phyloP scores from a whole-genome alignment of 64 coral and sea anemone species.

The Montipora foliosa region DNA sequence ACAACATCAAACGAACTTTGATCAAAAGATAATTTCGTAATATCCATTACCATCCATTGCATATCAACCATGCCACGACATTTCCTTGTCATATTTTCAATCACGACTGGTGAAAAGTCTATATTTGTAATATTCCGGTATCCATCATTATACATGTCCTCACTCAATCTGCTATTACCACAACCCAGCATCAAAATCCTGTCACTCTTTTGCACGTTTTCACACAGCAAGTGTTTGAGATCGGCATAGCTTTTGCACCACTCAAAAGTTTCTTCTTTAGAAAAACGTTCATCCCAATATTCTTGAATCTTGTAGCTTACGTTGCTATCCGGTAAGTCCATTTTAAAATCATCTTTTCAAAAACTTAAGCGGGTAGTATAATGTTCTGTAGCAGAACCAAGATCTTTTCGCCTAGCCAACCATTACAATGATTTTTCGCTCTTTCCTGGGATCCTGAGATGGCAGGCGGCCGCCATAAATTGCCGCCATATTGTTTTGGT shows the following conservation, averaged over 20 bases:
- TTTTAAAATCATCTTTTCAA: neutral
- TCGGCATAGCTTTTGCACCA: conserved; percentile 85
- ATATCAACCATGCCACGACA: conserved; percentile 50
- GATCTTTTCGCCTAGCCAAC: too few relatives aligned
- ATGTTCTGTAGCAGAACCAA: too few relatives aligned
- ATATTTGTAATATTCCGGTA: conserved; percentile 82
- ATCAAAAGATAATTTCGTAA: conserved; percentile 52
- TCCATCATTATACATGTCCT: conserved; percentile 85
- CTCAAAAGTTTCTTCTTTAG: conserved; percentile 74
- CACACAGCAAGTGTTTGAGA: conserved; percentile 40
- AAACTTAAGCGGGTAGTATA: too few relatives aligned
- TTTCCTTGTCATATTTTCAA: conserved; percentile 81
- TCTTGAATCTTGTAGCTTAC: conserved; percentile 63
- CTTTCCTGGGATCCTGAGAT: too few relatives aligned
- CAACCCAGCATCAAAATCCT: conserved; percentile 78
- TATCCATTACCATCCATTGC: conserved; percentile 78
- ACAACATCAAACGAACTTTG: conserved; percentile 73
- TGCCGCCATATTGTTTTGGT: too few relatives aligned
- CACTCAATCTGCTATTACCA: conserved; percentile 72
- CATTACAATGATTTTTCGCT: too few relatives aligned
- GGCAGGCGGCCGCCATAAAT: too few relatives aligned
- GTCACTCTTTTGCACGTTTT: conserved; percentile 54
- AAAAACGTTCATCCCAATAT: conserved; percentile 75
- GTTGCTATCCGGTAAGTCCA: conserved; percentile 61
- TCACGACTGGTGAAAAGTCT: conserved; percentile 79